Conservation (phyloP, 2,888 invertebrate genomes). For the Drosophila nigricruria region DNA sequence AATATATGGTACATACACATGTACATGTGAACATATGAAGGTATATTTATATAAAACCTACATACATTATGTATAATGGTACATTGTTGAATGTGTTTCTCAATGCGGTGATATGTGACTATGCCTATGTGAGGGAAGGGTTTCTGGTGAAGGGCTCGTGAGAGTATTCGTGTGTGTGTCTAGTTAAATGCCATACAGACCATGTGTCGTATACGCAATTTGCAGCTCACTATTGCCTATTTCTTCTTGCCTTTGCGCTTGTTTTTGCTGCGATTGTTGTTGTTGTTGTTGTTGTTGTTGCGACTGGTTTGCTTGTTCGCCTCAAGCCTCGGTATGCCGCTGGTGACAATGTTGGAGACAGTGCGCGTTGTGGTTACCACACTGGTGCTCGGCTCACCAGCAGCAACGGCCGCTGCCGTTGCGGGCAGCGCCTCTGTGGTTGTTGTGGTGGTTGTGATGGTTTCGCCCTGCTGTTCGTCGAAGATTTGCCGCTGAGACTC, state of each 20-base stretch:
- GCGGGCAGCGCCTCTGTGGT: conserved; percentile 71
- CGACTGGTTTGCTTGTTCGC: conserved; percentile 47
- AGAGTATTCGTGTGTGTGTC: conserved; percentile 28
- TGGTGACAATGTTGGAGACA: conserved; percentile 83
- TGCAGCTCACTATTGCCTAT: conserved; percentile 35
- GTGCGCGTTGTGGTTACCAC: conserved; percentile 83
- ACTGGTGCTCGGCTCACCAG: conserved; percentile 65
- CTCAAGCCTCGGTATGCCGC: conserved; percentile 81
- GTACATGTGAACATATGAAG: conserved; percentile 29
- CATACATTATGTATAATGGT: conserved; percentile 42
- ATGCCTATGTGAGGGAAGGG: conserved; percentile 18
- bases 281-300: conserved; percentile 42
- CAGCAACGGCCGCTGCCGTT: conserved; percentile 26
- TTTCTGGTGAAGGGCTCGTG: conserved; percentile 22
- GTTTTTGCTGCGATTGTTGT: conserved; percentile 71
- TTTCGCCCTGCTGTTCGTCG: conserved; percentile 77
- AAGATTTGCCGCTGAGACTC: conserved; percentile 75
- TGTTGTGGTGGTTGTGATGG: conserved; percentile 81
- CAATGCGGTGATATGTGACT: conserved; percentile 61
- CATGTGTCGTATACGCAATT: conserved; percentile 62
- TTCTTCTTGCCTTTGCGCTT: conserved; percentile 80
- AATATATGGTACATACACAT: conserved; percentile 36
- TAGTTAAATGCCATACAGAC: conserved; percentile 47
- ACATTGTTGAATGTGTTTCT: conserved; percentile 32
- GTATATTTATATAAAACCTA: conserved; percentile 32